Percentiles rank a stretch among this genome's conserved stretches.
phyloP scores from a whole-genome alignment of 2,888 invertebrate genomes.

The Falcaria lacertinaria region DNA sequence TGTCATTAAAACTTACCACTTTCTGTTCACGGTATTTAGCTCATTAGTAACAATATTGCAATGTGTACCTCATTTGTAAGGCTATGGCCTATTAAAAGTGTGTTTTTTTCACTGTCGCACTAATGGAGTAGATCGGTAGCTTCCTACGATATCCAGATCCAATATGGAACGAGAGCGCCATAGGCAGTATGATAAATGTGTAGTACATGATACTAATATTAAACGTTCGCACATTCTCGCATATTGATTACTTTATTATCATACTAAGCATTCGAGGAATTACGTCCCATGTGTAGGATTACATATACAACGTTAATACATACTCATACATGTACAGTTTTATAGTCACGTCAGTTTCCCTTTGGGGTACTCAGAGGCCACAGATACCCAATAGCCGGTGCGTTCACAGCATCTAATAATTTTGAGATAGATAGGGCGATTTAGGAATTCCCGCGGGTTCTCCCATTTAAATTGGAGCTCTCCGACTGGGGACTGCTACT shows the following conservation, averaged over 20 bases:
- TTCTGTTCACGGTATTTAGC: too few relatives aligned
- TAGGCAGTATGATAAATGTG: slow-evolving; percentile 8
- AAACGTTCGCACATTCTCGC: slow-evolving; percentile 1
- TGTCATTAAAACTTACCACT: too few relatives aligned
- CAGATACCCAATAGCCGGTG: neutral
- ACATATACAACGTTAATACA: neutral
- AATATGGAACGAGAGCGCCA: slow-evolving; percentile 6
- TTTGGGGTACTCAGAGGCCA: neutral
- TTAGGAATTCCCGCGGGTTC: too few relatives aligned
- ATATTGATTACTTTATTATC: slow-evolving; percentile 2
- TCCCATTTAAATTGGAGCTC: too few relatives aligned
- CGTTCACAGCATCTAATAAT: too few relatives aligned
- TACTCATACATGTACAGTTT: too few relatives aligned
- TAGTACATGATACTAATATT: slow-evolving; percentile 4
- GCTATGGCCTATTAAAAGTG: too few relatives aligned
- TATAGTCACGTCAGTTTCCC: neutral
- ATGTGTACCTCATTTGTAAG: too few relatives aligned
- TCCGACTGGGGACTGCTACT: too few relatives aligned
- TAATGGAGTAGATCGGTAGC: slow-evolving; percentile 20
- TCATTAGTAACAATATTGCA: too few relatives aligned
- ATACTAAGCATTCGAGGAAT: slow-evolving; percentile 1
- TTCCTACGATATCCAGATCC: slow-evolving; percentile 7
- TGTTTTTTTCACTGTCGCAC: too few relatives aligned
- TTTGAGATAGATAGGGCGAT: too few relatives aligned
- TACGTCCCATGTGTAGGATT: neutral